Evolutionary conservation across 2,113 vertebrate species (phyloP), one percentile per base, ranked within the genome.

Genomic region (Phalacrocorax pelagicus): DNA sequence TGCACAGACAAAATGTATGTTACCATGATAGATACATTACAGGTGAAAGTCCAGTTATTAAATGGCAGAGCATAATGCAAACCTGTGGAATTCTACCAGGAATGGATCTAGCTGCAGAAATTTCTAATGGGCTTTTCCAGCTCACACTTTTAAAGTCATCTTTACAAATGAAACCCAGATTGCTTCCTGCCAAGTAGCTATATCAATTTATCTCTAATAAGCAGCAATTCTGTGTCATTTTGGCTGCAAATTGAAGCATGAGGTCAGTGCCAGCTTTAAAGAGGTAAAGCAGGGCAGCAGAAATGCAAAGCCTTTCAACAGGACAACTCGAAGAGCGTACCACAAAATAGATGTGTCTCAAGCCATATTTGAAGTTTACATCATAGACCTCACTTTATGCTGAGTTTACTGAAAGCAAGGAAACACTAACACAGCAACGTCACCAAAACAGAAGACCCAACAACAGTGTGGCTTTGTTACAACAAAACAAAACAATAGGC

Each of bases 21-120:
- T 61, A 74, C 40, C 2, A 0, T 23, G 29, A 58, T 0, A 69
- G 23, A 54, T 3, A 16, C 10, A 14, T 1, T 47, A 44, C 61
- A 77, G 40, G 54, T 94, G 20, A 26, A 90, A 77, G 30, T 32
- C 27, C 46, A 67, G 9, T 47, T 91, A 66, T 18, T 73, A 42
- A n/a, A 15, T 36, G 19, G 29, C 18, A 77, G 54, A 88, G 6
- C 27, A 83, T 44, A 59, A 26, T 71, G 67, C 58, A 80, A 82
- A 80, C 32, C 19, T 70, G 24, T 73, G 81, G 36, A 93, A 93
- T 70, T 93, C 63, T 59, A 86, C 16, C 47, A 63, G 63, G 62
- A 65, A 86, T 36, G 8, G 57, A 72, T 70, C 46, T 46, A 90
- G 58, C 38, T 52, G 27, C 59, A 78, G 36, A 81, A 62, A 38